phyloP scores from a whole-genome alignment of 2,888 invertebrate species.

The Griposia aprilina region DNA sequence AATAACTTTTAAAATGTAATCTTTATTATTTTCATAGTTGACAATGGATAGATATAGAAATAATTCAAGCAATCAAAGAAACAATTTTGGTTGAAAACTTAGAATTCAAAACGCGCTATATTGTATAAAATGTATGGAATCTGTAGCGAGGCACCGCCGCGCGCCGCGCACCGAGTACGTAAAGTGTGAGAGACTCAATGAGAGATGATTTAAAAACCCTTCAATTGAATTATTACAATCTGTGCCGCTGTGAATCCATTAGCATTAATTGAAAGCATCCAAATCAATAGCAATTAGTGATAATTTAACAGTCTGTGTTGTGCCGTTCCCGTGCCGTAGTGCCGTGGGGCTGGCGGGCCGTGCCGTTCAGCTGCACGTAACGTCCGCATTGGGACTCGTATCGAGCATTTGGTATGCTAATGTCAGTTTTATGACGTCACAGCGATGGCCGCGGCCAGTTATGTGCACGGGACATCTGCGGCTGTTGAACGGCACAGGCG shows the following conservation, averaged over 20 bases:
- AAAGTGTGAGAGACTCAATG: too few species aligned
- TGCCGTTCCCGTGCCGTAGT: background rate
- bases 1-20: constrained; percentile 8
- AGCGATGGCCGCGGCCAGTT: constrained; percentile 2
- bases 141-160: background rate
- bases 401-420: constrained; percentile 41
- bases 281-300: constrained; percentile 68
- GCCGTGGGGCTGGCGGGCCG: background rate
- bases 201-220: constrained; percentile 42
- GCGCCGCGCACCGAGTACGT: too few species aligned
- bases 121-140: constrained; percentile 5
- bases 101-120: background rate
- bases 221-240: constrained; percentile 56
- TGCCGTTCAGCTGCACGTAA: background rate
- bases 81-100: background rate
- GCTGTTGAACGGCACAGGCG: background rate
- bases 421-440: constrained; percentile 44
- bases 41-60: background rate
- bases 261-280: constrained; percentile 66
- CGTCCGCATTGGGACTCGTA: constrained; percentile 14
- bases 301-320: constrained; percentile 60
- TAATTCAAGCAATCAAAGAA: constrained; percentile 3
- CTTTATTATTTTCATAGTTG: constrained; percentile 3
- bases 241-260: constrained; percentile 47
- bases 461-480: constrained; percentile 17